Evolutionary conservation across 2,888 invertebrate genomes (phyloP).

Genomic region (Heteropelma amictum): DNA sequence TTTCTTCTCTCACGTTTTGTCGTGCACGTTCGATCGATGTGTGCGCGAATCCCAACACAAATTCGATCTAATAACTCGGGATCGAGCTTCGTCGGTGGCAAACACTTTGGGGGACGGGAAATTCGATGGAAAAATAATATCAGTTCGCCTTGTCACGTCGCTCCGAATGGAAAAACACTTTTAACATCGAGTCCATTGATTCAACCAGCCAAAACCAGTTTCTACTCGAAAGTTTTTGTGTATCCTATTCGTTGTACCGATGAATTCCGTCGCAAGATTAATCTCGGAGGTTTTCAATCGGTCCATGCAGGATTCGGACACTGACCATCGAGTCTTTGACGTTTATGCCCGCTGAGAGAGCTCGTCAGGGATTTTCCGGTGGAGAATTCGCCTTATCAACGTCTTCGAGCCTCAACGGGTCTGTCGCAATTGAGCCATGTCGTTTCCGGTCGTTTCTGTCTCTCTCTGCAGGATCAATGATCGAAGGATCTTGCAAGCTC

Average conservation of each 20-base stretch:
- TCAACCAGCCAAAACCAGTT: background rate
- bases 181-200: background rate
- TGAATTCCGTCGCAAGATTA: too few relatives aligned
- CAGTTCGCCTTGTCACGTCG: background rate
- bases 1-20: background rate
- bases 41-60: background rate
- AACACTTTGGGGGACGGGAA: background rate
- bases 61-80: conserved; percentile 13
- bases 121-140: conserved; percentile 27
- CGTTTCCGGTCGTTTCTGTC: conserved; percentile 4
- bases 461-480: background rate
- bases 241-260: too few relatives aligned
- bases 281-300: too few relatives aligned
- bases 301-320: too few relatives aligned
- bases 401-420: background rate
- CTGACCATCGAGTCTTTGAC: too few relatives aligned
- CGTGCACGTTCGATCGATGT: conserved; percentile 39
- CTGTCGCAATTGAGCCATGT: conserved; percentile 1
- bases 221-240: too few relatives aligned
- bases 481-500: background rate
- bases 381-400: background rate
- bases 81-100: background rate
- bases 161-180: background rate
- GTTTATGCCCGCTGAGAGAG: too few relatives aligned
- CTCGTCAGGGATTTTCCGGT: background rate